A percentile compares a stretch with the other conserved stretches of the same genome.
Evolutionary conservation across 2,797 vertebrate genomes (phyloP).

Genomic region (Spea hammondii): DNA sequence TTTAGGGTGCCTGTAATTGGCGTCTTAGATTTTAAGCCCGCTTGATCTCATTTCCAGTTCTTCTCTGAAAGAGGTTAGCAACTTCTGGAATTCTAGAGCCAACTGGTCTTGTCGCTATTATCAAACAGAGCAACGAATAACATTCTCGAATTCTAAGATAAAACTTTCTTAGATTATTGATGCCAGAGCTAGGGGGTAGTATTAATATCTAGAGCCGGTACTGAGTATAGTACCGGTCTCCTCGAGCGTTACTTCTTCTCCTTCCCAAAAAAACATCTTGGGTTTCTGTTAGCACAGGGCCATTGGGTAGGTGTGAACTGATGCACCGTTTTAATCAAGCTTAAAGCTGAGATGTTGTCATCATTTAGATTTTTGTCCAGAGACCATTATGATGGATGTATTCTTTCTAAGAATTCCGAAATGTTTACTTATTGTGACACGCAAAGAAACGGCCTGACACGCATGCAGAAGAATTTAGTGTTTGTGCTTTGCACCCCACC

Average conservation of each 20-base stretch:
- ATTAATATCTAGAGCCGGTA: too few species aligned
- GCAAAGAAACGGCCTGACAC: neutral
- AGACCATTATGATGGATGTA: conserved; percentile 9
- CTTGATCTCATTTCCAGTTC: neutral
- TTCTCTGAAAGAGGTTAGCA: neutral
- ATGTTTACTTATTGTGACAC: conserved; percentile 13
- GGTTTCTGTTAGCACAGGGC: too few species aligned
- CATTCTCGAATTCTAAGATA: too few species aligned
- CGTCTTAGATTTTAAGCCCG: conserved; percentile 19
- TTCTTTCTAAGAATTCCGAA: conserved; percentile 29
- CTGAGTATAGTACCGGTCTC: too few species aligned
- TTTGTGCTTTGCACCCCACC: neutral
- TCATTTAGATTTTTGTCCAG: neutral
- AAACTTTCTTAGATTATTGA: too few species aligned
- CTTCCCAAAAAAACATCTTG: too few species aligned
- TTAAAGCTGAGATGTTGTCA: too few species aligned
- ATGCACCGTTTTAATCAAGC: too few species aligned
- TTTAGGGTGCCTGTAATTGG: neutral
- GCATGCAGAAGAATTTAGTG: conserved; percentile 12
- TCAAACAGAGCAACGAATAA: too few species aligned
- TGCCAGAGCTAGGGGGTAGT: too few species aligned
- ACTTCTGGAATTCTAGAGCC: neutral
- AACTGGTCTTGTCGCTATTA: too few species aligned
- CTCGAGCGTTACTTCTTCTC: too few species aligned
- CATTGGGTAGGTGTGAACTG: neutral